A percentile compares a stretch with the other conserved stretches of the same genome.
These are phyloP conservation scores for Brachionus rubens DNA, from an alignment of 1,140 invertebrate species.

Conservation along the genomic window DNA sequence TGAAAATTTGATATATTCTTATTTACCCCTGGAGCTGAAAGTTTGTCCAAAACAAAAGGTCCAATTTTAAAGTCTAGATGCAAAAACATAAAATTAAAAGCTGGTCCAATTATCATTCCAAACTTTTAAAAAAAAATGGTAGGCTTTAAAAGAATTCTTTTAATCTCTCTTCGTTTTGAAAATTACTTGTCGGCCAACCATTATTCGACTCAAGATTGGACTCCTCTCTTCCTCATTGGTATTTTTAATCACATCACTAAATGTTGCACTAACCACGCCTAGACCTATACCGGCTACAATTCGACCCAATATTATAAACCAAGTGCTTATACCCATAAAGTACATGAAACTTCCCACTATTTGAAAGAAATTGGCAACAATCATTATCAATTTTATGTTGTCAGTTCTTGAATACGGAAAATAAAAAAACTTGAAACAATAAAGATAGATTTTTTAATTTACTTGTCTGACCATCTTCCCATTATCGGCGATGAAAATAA, in stretches of 20 bases:
- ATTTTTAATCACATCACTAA: constrained; percentile 49
- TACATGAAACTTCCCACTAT: constrained; percentile 50
- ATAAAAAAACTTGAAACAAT: not conserved
- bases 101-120: constrained; percentile 51
- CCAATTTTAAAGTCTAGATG: constrained; percentile 49
- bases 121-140: not conserved
- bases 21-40: constrained; percentile 38
- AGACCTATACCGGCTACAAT: constrained; percentile 48
- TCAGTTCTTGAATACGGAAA: no score
- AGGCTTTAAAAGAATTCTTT: not conserved
- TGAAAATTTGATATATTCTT: not conserved
- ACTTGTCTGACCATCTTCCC: constrained; percentile 49
- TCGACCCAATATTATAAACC: constrained; percentile 49
- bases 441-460: not conserved
- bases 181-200: constrained; percentile 51
- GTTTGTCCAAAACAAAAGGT: constrained; percentile 10
- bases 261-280: not conserved
- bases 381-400: constrained; percentile 48
- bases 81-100: constrained; percentile 49
- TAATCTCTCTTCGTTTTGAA: constrained; percentile 53
- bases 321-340: constrained; percentile 48
- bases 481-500: constrained; percentile 49
- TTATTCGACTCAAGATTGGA: constrained; percentile 48
- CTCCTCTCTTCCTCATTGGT: constrained; percentile 50
- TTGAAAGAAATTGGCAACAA: constrained; percentile 51